A percentile compares a stretch with the other conserved stretches of the same genome.
Conservation (phyloP, 2,797 vertebrate species). For the Bothrops alternatus region DNA sequence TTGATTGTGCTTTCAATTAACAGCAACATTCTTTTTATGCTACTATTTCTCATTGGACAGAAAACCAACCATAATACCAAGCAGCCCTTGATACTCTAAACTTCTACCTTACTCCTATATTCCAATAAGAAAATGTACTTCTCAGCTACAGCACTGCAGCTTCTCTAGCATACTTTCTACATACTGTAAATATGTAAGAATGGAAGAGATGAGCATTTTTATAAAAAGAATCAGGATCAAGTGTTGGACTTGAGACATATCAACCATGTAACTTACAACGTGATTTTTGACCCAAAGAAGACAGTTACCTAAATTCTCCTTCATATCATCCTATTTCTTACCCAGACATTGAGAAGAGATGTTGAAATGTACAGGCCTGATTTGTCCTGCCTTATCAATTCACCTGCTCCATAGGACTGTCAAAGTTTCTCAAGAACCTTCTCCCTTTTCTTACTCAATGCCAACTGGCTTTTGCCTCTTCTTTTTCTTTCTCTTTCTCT, state of each 20-base stretch:
- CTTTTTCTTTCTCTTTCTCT: background rate
- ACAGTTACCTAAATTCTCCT: background rate
- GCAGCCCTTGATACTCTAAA: conserved; percentile 39
- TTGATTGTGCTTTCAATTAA: conserved; percentile 48
- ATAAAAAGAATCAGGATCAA: background rate
- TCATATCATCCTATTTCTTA: background rate
- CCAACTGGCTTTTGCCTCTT: background rate
- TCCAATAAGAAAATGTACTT: background rate
- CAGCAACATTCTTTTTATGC: conserved; percentile 54
- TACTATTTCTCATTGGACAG: conserved; percentile 38
- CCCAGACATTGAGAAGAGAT: background rate
- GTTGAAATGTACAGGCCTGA: background rate
- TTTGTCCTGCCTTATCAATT: background rate
- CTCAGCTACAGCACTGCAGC: background rate
- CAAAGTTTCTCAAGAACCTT: background rate
- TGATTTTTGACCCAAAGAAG: background rate
- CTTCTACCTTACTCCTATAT: conserved; percentile 16
- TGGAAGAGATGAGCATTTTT: background rate
- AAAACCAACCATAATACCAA: conserved; percentile 39
- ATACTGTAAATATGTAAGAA: background rate
- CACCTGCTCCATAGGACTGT: background rate
- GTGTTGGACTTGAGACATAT: background rate
- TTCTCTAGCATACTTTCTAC: background rate
- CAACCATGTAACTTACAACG: background rate
- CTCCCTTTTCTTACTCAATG: background rate